Evolutionary conservation across 1,140 invertebrate species (phyloP).

Genomic region (Drosophila lini): DNA sequence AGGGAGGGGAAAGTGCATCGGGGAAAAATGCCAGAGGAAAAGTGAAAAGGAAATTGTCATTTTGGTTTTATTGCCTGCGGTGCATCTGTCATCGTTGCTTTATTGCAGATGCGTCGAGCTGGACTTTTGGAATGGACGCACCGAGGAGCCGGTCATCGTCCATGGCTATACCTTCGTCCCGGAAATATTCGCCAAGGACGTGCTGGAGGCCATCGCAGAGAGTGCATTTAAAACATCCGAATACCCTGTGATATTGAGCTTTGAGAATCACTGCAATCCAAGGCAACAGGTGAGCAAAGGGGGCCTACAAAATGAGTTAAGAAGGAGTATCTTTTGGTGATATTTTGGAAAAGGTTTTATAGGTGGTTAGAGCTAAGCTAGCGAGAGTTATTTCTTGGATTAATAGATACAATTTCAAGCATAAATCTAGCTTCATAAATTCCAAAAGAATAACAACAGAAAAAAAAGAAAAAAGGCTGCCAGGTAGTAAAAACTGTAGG

Average conservation of each 20-base stretch:
- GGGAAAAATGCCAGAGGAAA: slow-evolving; percentile 12
- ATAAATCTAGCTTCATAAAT: not conserved
- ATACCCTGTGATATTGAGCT: slow-evolving; percentile 97
- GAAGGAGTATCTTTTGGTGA: not conserved
- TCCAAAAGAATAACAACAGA: not conserved
- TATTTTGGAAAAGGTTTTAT: not conserved
- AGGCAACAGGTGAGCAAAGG: slow-evolving; percentile 88
- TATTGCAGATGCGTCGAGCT: slow-evolving; percentile 93
- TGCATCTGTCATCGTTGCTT: not conserved
- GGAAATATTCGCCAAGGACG: slow-evolving; percentile 97
- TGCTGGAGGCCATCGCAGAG: slow-evolving; percentile 98
- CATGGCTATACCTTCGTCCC: slow-evolving; percentile 99
- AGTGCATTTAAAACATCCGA: slow-evolving; percentile 99
- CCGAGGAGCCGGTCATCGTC: slow-evolving; percentile 97
- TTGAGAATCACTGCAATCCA: slow-evolving; percentile 99
- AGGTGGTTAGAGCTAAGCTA: not conserved
- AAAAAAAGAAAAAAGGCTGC: not conserved
- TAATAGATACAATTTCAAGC: not conserved
- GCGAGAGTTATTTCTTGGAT: not conserved
- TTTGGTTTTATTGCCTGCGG: slow-evolving; percentile 42
- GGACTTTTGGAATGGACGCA: slow-evolving; percentile 98
- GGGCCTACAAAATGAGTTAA: rapidly evolving
- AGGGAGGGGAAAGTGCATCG: not conserved
- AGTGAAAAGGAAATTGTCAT: slow-evolving; percentile 38
- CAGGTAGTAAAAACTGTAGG: not conserved